Evolutionary conservation across 2,113 vertebrate genomes (phyloP).

Genomic region (Zosterops pallidus): DNA sequence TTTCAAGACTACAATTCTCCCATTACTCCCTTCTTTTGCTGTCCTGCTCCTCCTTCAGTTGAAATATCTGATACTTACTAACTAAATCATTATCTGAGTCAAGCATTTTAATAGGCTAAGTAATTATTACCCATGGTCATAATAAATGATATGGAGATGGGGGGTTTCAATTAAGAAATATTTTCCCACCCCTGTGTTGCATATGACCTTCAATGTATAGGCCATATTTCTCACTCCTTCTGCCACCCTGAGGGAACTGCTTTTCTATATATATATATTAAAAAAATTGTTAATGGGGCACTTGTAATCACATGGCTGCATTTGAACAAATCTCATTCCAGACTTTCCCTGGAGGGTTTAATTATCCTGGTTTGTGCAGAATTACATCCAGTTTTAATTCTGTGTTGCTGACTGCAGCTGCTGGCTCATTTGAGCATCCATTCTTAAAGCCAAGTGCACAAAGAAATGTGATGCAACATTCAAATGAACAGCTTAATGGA

Average conservation of each 20-base stretch:
- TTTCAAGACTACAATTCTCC: neutral
- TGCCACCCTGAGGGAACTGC: neutral
- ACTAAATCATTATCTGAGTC: slow-evolving; percentile 11
- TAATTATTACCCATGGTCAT: slow-evolving; percentile 43
- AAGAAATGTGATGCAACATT: neutral
- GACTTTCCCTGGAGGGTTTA: slow-evolving; percentile 14
- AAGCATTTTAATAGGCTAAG: slow-evolving; percentile 24
- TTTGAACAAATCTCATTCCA: neutral
- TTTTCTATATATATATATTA: neutral
- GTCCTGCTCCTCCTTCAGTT: neutral
- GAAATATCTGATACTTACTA: neutral
- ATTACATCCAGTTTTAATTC: neutral
- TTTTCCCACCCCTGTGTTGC: neutral
- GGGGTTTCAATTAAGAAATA: slow-evolving; percentile 22
- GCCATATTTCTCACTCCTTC: neutral
- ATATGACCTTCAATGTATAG: slow-evolving; percentile 17
- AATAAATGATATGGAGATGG: neutral
- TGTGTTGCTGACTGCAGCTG: neutral
- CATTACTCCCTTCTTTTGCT: neutral
- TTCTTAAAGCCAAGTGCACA: neutral
- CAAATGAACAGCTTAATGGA: neutral
- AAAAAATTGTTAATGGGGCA: slow-evolving; percentile 14
- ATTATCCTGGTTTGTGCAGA: slow-evolving; percentile 17
- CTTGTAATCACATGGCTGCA: slow-evolving; percentile 1
- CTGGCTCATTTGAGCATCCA: neutral